Evolutionary conservation across 2,888 invertebrate species (phyloP).

Genomic region (Nycteola revayana): DNA sequence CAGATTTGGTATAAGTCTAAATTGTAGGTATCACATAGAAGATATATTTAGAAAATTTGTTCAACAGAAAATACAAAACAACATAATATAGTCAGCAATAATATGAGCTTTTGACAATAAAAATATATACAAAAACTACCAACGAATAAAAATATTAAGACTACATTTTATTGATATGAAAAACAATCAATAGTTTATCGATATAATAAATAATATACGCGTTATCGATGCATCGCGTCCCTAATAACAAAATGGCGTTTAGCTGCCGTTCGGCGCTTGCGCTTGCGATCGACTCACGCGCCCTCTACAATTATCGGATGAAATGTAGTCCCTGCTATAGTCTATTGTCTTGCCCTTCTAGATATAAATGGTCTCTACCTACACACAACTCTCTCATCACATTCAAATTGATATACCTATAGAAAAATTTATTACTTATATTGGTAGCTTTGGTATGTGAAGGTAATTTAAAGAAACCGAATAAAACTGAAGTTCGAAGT

Average conservation of each 20-base stretch:
- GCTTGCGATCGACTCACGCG: slow-evolving; percentile 47
- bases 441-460: too few relatives aligned
- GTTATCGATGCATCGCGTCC: slow-evolving; percentile 38
- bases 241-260: slow-evolving; percentile 59
- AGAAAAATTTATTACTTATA: slow-evolving; percentile 23
- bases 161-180: not conserved
- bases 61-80: too few relatives aligned
- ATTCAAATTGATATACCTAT: slow-evolving; percentile 30
- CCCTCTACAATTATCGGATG: slow-evolving; percentile 64
- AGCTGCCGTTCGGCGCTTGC: slow-evolving; percentile 59
- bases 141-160: too few relatives aligned
- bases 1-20: too few relatives aligned
- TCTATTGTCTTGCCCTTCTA: slow-evolving; percentile 53
- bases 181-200: slow-evolving; percentile 15
- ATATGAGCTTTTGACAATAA: too few relatives aligned
- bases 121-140: too few relatives aligned
- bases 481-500: too few relatives aligned
- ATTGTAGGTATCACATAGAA: too few relatives aligned
- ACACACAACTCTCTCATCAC: slow-evolving; percentile 31
- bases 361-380: slow-evolving; percentile 36
- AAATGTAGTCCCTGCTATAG: slow-evolving; percentile 57
- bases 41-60: too few relatives aligned
- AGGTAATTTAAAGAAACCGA: too few relatives aligned
- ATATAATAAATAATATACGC: slow-evolving; percentile 28
- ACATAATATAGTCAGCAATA: too few relatives aligned